These are phyloP conservation scores for Latrodectus hesperus DNA, from an alignment of 2,888 invertebrate species.

Conservation along the genomic window DNA sequence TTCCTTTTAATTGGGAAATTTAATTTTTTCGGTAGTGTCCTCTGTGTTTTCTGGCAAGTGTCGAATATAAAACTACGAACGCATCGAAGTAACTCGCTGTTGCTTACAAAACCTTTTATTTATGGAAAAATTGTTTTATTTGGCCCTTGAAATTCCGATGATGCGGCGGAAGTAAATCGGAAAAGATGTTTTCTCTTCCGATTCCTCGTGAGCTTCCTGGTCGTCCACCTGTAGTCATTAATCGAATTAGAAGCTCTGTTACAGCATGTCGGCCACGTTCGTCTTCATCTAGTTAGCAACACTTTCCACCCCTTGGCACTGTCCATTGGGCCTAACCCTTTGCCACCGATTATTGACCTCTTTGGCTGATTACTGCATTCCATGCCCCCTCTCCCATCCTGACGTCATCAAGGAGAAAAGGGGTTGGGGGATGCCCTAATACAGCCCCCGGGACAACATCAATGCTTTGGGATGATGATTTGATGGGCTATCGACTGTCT, in stretches of 20 bases:
- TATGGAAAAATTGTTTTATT: too few relatives aligned
- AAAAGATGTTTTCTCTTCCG: too few relatives aligned
- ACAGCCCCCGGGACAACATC: conserved; percentile 61
- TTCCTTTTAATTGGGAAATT: too few relatives aligned
- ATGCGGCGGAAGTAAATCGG: too few relatives aligned
- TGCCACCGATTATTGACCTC: conserved; percentile 68
- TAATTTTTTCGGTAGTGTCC: too few relatives aligned
- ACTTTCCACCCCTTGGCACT: conserved; percentile 46
- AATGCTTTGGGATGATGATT: conserved; percentile 59
- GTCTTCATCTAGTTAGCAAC: conserved; percentile 57
- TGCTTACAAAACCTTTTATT: too few relatives aligned
- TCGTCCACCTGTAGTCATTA: background rate
- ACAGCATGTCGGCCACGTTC: conserved; percentile 34
- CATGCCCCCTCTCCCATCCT: conserved; percentile 32
- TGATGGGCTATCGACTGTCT: conserved; percentile 47
- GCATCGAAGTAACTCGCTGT: too few relatives aligned
- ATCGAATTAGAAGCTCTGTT: conserved; percentile 4
- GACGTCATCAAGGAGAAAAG: conserved; percentile 48
- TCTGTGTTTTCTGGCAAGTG: too few relatives aligned
- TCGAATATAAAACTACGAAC: too few relatives aligned
- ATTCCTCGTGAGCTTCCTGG: background rate
- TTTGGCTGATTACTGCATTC: conserved; percentile 68
- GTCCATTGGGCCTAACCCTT: conserved; percentile 66
- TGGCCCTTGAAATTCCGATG: too few relatives aligned
- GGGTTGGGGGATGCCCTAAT: conserved; percentile 35